These are phyloP conservation scores for Coryphaenoides rupestris DNA, from an alignment of 2,113 vertebrate genomes.

Conservation along the genomic window DNA sequence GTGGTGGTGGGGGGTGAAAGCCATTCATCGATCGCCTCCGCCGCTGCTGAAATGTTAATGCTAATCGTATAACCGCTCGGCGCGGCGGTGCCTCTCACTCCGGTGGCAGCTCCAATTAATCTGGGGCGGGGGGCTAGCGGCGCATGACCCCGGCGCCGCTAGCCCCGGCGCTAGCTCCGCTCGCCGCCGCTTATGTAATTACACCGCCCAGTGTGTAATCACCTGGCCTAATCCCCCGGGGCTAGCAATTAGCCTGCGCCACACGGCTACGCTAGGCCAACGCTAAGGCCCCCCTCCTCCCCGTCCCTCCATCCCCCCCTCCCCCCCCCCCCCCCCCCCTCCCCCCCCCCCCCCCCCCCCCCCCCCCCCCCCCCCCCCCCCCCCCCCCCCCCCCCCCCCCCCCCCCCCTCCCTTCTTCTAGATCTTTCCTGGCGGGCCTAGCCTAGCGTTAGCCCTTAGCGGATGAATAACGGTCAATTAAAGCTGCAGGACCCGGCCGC, in stretches of 20 bases:
- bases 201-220: slow-evolving; percentile 93
- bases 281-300: slow-evolving; percentile 70
- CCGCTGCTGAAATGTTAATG: slow-evolving; percentile 90
- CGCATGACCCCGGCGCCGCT: slow-evolving; percentile 84
- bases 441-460: slow-evolving; percentile 67
- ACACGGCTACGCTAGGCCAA: slow-evolving; percentile 54
- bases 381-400: slow-evolving; percentile 64
- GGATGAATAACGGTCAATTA: slow-evolving; percentile 93
- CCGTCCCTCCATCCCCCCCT: slow-evolving; percentile 18
- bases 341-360: slow-evolving; percentile 47
- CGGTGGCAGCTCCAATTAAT: slow-evolving; percentile 98
- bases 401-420: slow-evolving; percentile 45
- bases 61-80: slow-evolving; percentile 88
- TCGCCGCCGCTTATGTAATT: slow-evolving; percentile 96
- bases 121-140: slow-evolving; percentile 84
- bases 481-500: slow-evolving; percentile 81
- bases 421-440: slow-evolving; percentile 27
- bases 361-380: slow-evolving; percentile 36
- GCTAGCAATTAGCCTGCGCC: slow-evolving; percentile 89
- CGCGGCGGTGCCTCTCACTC: slow-evolving; percentile 80
- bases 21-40: slow-evolving; percentile 80
- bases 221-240: slow-evolving; percentile 89
- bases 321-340: background rate
- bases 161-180: slow-evolving; percentile 77
- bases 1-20: slow-evolving; percentile 29